Base-by-base conservation (phyloP, 2,888 invertebrate genomes). In the Dicroscelio sp. region DNA sequence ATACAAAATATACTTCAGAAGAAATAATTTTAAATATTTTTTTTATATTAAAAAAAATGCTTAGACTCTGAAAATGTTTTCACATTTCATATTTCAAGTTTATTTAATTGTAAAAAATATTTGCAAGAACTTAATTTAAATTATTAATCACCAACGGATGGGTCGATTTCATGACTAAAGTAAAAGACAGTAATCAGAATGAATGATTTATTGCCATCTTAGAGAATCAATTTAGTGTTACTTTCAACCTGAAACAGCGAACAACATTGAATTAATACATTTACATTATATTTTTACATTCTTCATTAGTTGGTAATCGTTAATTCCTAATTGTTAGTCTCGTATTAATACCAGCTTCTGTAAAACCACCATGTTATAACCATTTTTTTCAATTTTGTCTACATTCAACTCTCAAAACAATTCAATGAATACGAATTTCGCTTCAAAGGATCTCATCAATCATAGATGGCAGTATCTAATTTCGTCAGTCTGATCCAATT, bases 211-310 rank as follows among this genome's bases (percentile, higher is more conserved):
- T 90, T 91, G 88, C 88, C 91, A 92, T 90, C 88, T 91, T 83
- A 90, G 65, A 92, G 91, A 92, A 93, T 90, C 90, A 91, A 69
- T 92, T 93, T 92, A 93, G 58, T 87, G 55, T 80, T 82, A 73
- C 75, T 82, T 93, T 93, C 90, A 90, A 84, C 86, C 78, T 90
- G 90, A 88, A 89, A 85, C 86, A 93, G 90, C 90, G 90, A 94
- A 94, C 92, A 94, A 71, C 92, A 94, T 92, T 75, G 91, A 93
- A 93, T 93, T 92, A 93, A 90, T 92, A 88, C 93, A 92, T 30
- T 25, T 92, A 92, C 92, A 92, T 91, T 94, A 93, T 43, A 43
- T 43, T 12, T 43, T 12, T 43, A 90, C 86, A 91, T 86, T 71
- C 79, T 84, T 90, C 85, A 88, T 90, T 91, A 90, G 83, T 93